A percentile compares a stretch with the other conserved stretches of the same genome.
Conservation (phyloP, 2,797 vertebrate genomes). For the Macropus fuliginosus region DNA sequence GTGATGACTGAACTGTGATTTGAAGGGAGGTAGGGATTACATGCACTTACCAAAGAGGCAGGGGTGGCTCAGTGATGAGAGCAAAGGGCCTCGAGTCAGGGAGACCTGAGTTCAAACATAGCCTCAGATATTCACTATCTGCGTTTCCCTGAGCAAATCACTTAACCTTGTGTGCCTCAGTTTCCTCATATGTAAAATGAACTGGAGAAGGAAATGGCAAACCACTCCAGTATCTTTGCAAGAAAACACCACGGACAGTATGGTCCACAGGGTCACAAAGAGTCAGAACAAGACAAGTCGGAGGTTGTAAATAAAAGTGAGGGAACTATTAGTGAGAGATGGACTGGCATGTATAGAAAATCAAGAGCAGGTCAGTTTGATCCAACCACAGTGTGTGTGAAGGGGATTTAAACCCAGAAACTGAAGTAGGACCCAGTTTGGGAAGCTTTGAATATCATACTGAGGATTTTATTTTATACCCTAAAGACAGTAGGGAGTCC, state of each 20-base stretch:
- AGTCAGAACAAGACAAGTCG: background rate
- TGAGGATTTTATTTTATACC: background rate
- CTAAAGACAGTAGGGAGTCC: background rate
- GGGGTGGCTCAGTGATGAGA: background rate
- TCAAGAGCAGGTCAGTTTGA: background rate
- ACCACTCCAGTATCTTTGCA: background rate
- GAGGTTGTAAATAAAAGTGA: background rate
- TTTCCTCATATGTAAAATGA: background rate
- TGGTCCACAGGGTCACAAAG: background rate
- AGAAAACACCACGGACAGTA: too few relatives aligned
- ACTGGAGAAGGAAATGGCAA: background rate
- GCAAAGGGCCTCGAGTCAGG: background rate
- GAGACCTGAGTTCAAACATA: background rate
- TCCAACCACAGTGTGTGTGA: background rate
- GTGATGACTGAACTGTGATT: background rate
- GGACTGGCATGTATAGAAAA: background rate
- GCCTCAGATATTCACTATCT: background rate
- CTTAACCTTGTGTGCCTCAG: background rate
- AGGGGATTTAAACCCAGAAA: background rate
- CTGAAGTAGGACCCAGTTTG: background rate
- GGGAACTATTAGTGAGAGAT: background rate
- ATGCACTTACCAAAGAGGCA: background rate
- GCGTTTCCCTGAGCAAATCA: background rate
- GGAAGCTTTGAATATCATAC: background rate
- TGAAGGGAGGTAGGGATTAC: background rate